phyloP scores from a whole-genome alignment of 2,888 invertebrate species.

The Tortricodes alternella region DNA sequence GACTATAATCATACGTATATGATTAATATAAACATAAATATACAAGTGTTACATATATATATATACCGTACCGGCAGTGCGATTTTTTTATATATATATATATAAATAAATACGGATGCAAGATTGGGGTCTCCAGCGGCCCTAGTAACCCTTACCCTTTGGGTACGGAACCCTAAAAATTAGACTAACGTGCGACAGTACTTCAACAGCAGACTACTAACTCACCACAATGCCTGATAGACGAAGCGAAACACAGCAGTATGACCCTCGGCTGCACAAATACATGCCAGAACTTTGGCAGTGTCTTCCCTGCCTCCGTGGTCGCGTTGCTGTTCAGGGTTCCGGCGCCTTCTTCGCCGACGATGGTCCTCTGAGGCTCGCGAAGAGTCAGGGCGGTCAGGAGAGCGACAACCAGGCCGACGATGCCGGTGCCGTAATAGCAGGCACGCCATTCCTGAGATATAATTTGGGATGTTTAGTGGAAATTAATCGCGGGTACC shows the following conservation, averaged over 20 bases:
- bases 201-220: too few species aligned
- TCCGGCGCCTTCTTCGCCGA: conserved; percentile 85
- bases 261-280: conserved; percentile 90
- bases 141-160: too few species aligned
- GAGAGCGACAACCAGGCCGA: conserved; percentile 87
- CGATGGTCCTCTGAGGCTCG: conserved; percentile 89
- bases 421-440: conserved; percentile 90
- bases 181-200: too few species aligned
- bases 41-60: too few species aligned
- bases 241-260: conserved; percentile 92
- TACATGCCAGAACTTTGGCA: conserved; percentile 87
- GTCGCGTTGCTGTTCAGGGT: conserved; percentile 52
- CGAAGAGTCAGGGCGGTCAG: conserved; percentile 88
- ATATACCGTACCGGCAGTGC: too few species aligned
- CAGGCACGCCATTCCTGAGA: conserved; percentile 91
- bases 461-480: not conserved
- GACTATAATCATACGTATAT: too few species aligned
- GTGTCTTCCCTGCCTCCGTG: conserved; percentile 70
- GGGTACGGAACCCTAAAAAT: too few species aligned
- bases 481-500: too few species aligned
- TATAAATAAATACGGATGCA: too few species aligned
- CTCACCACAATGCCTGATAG: conserved; percentile 92
- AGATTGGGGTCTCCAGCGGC: too few species aligned
- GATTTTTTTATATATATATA: too few species aligned
- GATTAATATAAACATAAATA: too few species aligned